A percentile compares a stretch with the other conserved stretches of the same genome.
These are phyloP conservation scores for Zonitis immaculata DNA, from an alignment of 2,888 invertebrate species.

Conservation along the genomic window DNA sequence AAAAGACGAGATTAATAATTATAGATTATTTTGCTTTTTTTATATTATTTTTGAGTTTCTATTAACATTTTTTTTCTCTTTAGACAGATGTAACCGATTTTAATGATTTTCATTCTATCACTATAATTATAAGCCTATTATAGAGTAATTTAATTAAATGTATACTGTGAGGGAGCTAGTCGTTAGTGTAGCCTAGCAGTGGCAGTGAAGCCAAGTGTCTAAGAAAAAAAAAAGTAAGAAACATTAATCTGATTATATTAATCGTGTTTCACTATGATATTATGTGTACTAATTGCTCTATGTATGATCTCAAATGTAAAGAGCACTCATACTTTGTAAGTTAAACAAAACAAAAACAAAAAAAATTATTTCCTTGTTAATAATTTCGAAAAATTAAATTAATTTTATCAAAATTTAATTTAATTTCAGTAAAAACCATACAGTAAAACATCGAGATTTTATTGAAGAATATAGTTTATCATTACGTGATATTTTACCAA, in stretches of 20 bases:
- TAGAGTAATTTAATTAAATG: slow-evolving; percentile 42
- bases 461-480: slow-evolving; percentile 63
- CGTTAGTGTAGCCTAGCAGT: slow-evolving; percentile 34
- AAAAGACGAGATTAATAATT: too few relatives aligned
- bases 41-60: too few relatives aligned
- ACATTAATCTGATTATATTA: slow-evolving; percentile 26
- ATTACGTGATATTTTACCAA: slow-evolving; percentile 77
- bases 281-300: slow-evolving; percentile 33
- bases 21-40: too few relatives aligned
- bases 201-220: slow-evolving; percentile 24
- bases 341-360: slow-evolving; percentile 16
- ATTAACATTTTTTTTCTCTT: too few relatives aligned
- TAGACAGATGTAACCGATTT: too few relatives aligned
- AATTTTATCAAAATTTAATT: slow-evolving; percentile 9
- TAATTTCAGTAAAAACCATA: slow-evolving; percentile 30
- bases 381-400: slow-evolving; percentile 17
- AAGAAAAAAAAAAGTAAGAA: background rate
- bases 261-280: slow-evolving; percentile 30
- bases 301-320: slow-evolving; percentile 36
- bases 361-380: slow-evolving; percentile 16
- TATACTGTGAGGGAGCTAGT: slow-evolving; percentile 36
- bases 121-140: slow-evolving; percentile 40
- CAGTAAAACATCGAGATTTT: slow-evolving; percentile 28
- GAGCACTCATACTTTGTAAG: slow-evolving; percentile 38
- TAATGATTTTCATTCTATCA: slow-evolving; percentile 23